A percentile compares a stretch with the other conserved stretches of the same genome.
Evolutionary conservation across 1,140 invertebrate species (phyloP).

Genomic region (Babylonia areolata): DNA sequence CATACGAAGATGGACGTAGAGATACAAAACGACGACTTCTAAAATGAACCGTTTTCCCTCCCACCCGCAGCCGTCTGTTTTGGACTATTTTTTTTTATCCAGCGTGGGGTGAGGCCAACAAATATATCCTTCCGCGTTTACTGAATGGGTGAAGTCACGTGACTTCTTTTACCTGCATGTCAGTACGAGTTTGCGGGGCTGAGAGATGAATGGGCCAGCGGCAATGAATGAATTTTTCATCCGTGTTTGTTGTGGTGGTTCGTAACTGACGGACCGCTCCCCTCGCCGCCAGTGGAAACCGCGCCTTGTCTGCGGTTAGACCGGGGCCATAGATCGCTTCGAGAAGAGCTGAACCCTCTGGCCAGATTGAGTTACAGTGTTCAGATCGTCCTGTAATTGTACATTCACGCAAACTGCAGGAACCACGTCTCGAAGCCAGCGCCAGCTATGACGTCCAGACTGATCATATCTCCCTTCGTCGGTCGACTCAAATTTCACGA

Average conservation of each 20-base stretch:
- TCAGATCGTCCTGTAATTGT: too few relatives aligned
- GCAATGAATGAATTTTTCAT: conserved; percentile 35
- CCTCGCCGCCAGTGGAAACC: too few relatives aligned
- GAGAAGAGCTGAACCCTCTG: too few relatives aligned
- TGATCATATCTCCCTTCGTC: neutral
- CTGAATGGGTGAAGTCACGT: conserved; percentile 26
- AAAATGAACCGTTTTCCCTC: too few relatives aligned
- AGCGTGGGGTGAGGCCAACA: conserved; percentile 29
- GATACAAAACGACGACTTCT: too few relatives aligned
- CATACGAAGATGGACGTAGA: too few relatives aligned
- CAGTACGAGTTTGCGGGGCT: conserved; percentile 12
- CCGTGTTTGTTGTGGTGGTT: conserved; percentile 20
- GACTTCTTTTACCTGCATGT: conserved; percentile 15
- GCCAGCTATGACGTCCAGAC: too few relatives aligned
- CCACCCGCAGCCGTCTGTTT: neutral
- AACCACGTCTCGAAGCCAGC: too few relatives aligned
- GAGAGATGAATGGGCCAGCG: conserved; percentile 30
- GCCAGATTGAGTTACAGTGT: too few relatives aligned
- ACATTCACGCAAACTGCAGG: too few relatives aligned
- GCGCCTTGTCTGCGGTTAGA: neutral
- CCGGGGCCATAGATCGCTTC: too few relatives aligned
- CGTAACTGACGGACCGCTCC: neutral
- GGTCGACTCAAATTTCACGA: conserved; percentile 8
- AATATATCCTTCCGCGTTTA: conserved; percentile 27
- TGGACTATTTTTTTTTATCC: conserved; percentile 15